These are phyloP conservation scores for Sminthopsis crassicaudata DNA, from an alignment of 2,113 vertebrate species.

Conservation along the genomic window DNA sequence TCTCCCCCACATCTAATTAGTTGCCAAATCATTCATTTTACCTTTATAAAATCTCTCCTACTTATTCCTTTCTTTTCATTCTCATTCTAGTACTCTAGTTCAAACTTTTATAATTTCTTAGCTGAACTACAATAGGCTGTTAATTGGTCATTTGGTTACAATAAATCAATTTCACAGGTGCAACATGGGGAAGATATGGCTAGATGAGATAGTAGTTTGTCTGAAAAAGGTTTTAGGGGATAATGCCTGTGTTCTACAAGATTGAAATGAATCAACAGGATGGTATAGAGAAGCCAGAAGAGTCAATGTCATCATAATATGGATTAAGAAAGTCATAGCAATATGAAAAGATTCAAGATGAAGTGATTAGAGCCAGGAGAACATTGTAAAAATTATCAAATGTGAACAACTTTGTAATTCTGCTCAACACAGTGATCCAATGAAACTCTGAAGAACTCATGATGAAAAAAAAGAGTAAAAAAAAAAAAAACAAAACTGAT, in stretches of 20 bases:
- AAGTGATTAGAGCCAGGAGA: not conserved
- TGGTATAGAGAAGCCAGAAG: not conserved
- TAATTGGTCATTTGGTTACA: not conserved
- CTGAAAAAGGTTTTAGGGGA: not conserved
- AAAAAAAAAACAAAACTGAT: not conserved
- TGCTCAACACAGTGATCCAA: not conserved
- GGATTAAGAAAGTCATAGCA: not conserved
- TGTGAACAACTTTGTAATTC: not conserved
- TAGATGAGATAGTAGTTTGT: not conserved
- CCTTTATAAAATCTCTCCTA: not conserved
- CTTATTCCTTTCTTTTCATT: not conserved
- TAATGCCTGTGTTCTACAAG: not conserved
- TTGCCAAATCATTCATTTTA: not conserved
- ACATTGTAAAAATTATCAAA: not conserved
- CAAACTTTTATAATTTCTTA: not conserved
- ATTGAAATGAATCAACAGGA: not conserved
- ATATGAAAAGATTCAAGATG: not conserved
- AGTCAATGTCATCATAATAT: not conserved
- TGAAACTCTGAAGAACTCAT: not conserved
- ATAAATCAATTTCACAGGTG: not conserved
- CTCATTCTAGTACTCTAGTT: not conserved
- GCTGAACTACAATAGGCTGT: not conserved
- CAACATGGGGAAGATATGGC: not conserved
- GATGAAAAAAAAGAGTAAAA: not conserved
- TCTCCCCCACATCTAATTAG: not conserved